phyloP scores from a whole-genome alignment of 2,797 vertebrate species.

The Chelon auratus region DNA sequence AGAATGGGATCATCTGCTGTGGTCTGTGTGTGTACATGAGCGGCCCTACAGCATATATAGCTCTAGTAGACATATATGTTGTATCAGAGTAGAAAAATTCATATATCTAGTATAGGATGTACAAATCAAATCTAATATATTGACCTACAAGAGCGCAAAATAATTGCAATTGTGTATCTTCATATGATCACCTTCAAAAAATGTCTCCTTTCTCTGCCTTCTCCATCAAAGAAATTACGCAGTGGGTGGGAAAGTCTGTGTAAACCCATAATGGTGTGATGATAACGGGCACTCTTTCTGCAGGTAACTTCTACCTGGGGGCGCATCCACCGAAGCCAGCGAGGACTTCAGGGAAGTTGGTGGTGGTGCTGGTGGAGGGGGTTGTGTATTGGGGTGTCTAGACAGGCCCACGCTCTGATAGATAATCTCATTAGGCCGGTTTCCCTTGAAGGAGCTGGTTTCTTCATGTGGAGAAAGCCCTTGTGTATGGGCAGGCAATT shows the following conservation, averaged over 20 bases:
- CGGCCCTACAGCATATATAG: too few relatives aligned
- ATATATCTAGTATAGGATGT: neutral
- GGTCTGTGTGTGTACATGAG: neutral
- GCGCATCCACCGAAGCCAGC: conserved; percentile 23
- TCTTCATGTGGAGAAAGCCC: conserved; percentile 77
- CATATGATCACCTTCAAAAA: neutral
- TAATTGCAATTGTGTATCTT: neutral
- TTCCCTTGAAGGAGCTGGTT: conserved; percentile 78
- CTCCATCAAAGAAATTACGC: conserved; percentile 47
- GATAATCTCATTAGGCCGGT: conserved; percentile 88
- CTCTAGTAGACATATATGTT: neutral
- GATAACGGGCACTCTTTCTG: conserved; percentile 52
- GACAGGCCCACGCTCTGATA: conserved; percentile 78
- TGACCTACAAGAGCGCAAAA: neutral
- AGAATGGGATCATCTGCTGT: neutral
- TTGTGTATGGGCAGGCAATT: conserved; percentile 75
- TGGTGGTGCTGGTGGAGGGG: neutral
- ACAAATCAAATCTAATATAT: neutral
- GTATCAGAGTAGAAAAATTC: neutral
- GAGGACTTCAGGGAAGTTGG: conserved; percentile 9
- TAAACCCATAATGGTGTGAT: conserved; percentile 82
- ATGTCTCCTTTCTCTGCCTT: conserved; percentile 11
- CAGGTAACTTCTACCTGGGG: conserved; percentile 82
- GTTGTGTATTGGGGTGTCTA: conserved; percentile 88
- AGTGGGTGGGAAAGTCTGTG: conserved; percentile 59